Base-by-base conservation (phyloP, 2,113 vertebrate genomes). In the Antennarius striatus region DNA sequence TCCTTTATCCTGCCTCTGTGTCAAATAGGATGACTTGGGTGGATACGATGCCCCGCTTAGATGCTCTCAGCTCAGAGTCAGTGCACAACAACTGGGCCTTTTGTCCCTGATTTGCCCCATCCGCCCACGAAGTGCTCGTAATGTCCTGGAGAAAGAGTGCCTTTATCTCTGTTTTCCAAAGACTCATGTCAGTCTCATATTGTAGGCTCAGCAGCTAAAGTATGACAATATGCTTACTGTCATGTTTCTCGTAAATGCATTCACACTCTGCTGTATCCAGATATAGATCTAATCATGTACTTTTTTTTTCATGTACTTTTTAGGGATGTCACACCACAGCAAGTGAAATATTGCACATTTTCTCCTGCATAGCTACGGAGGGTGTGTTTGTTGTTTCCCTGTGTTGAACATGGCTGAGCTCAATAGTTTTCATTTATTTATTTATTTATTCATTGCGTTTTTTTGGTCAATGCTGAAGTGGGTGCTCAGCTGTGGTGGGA, bases 21-120 rank as follows among this genome's bases (percentile, higher is more conserved):
- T 81, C 55, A 60, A 71, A 56, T 40, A 48, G 56, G 62, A 81
- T 52, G 66, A 77, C 68, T 79, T 7, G 43, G 73, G 56, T 73
- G 22, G 71, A 80, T 45, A 63, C 66, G 53, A 73, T 53, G 66
- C 14, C 66, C 58, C 9, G 71, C 74, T 71, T 77, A 83, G 70
- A 85, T 49, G 75, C 71, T 84, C 77, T 71, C 73, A 63, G 62
- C 77, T 32, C 75, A 10, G 58, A 84, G 49, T 85, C 67, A 45
- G 17, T 57, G 56, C 73, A 73, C 74, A 90, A 91, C 87, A 90
- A 89, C 55, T 50, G 13, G 80, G 63, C 76, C 90, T 88, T 88
- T 89, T 91, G 90, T 91, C 88, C 79, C 57, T 46, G 49, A 30
- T 63, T 58, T 69, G 50, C 74, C 73, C 64, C 30, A n/a, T 71